Evolutionary conservation across 2,797 vertebrate genomes (phyloP).

Genomic region (Pachyuromys duprasi): DNA sequence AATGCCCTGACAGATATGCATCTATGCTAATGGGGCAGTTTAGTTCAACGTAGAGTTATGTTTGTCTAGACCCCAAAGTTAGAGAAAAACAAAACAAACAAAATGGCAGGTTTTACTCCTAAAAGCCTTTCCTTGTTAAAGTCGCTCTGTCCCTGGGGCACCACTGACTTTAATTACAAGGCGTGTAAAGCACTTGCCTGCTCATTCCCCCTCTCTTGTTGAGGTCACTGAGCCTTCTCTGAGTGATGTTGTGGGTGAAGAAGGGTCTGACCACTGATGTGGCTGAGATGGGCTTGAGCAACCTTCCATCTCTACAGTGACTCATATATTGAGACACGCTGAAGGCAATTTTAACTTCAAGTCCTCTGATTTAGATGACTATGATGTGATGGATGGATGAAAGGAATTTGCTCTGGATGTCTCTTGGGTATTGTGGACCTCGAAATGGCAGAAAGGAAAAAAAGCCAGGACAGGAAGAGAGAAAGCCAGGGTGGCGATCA

Average conservation of each 20-base stretch:
- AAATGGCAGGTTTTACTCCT: slow-evolving; percentile 4
- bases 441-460: background rate
- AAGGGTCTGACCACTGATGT: background rate
- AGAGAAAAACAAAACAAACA: background rate
- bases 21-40: slow-evolving; percentile 22
- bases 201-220: background rate
- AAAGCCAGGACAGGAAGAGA: background rate
- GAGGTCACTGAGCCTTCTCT: slow-evolving; percentile 35
- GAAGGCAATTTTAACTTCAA: slow-evolving; percentile 56
- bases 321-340: slow-evolving; percentile 17
- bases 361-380: slow-evolving; percentile 34
- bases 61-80: slow-evolving; percentile 41
- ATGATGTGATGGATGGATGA: slow-evolving; percentile 45
- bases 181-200: background rate
- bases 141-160: background rate
- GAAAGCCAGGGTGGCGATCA: background rate
- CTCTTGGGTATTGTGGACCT: background rate
- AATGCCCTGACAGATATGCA: background rate
- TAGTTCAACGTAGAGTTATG: slow-evolving; percentile 15
- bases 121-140: slow-evolving; percentile 11
- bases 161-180: slow-evolving; percentile 47
- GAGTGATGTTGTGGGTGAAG: background rate
- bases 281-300: background rate
- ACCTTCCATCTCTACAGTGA: background rate
- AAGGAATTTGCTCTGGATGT: slow-evolving; percentile 3